Evolutionary conservation across 2,113 vertebrate species (phyloP).

Genomic region (Dermatemys mawii): DNA sequence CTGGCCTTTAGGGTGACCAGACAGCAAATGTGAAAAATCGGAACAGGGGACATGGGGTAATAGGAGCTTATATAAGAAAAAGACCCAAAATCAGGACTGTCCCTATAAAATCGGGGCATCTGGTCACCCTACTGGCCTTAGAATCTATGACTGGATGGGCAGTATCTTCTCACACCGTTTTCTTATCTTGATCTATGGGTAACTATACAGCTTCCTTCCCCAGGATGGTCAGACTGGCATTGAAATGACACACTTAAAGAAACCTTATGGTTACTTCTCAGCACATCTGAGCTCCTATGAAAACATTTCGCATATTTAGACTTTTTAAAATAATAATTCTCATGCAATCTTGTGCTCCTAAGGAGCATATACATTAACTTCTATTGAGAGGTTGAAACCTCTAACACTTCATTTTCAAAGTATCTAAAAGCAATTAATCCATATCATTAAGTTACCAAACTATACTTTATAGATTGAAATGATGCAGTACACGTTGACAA

Average conservation of each 20-base stretch:
- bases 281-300: background rate
- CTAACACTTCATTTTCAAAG: background rate
- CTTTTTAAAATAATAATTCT: background rate
- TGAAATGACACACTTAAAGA: background rate
- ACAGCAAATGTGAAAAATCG: too few relatives aligned
- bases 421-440: background rate
- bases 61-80: too few relatives aligned
- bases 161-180: background rate
- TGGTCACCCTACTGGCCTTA: background rate
- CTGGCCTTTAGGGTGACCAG: too few relatives aligned
- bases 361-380: background rate
- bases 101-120: too few relatives aligned
- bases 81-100: too few relatives aligned
- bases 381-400: background rate
- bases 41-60: too few relatives aligned
- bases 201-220: background rate
- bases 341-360: background rate
- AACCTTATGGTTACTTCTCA: background rate
- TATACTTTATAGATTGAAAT: background rate
- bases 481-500: background rate
- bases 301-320: background rate
- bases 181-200: background rate
- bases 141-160: background rate
- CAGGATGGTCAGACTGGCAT: background rate
- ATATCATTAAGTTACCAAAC: background rate